These are phyloP conservation scores for Patella vulgata DNA, from an alignment of 1,140 invertebrate genomes.

Conservation along the genomic window DNA sequence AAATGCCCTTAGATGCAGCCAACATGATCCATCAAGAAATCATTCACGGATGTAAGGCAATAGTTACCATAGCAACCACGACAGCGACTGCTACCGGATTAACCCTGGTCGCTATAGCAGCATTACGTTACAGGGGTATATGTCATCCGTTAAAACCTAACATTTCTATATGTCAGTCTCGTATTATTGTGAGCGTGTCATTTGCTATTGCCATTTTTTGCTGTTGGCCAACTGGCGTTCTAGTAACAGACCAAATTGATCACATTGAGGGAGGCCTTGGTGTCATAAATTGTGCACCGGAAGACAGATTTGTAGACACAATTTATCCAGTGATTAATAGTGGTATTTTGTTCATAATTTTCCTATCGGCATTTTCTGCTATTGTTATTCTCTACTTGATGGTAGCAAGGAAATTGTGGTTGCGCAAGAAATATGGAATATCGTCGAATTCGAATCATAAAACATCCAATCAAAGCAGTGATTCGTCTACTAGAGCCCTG, in stretches of 20 bases:
- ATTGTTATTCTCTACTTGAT: background rate
- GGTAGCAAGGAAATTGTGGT: background rate
- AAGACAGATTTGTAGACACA: no score
- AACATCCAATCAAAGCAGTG: background rate
- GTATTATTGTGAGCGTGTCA: background rate
- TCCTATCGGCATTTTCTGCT: background rate
- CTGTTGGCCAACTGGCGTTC: background rate
- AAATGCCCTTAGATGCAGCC: constrained; percentile 1
- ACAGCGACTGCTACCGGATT: constrained; percentile 4
- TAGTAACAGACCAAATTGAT: background rate
- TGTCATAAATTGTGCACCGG: no score
- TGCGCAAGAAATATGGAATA: constrained; percentile 6
- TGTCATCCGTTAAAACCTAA: constrained; percentile 3
- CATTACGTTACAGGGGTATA: background rate
- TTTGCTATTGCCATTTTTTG: background rate
- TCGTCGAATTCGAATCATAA: background rate
- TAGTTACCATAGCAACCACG: constrained; percentile 1
- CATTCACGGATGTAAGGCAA: background rate
- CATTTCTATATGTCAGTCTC: background rate
- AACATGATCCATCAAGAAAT: background rate
- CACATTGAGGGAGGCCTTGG: no score
- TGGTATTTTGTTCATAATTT: no score
- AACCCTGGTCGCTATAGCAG: constrained; percentile 1
- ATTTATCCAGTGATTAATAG: no score
- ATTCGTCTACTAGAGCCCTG: no score